Percentiles rank a stretch among this genome's conserved stretches.
Conservation (phyloP, 1,140 invertebrate genomes). For the Temnothorax longispinosus region DNA sequence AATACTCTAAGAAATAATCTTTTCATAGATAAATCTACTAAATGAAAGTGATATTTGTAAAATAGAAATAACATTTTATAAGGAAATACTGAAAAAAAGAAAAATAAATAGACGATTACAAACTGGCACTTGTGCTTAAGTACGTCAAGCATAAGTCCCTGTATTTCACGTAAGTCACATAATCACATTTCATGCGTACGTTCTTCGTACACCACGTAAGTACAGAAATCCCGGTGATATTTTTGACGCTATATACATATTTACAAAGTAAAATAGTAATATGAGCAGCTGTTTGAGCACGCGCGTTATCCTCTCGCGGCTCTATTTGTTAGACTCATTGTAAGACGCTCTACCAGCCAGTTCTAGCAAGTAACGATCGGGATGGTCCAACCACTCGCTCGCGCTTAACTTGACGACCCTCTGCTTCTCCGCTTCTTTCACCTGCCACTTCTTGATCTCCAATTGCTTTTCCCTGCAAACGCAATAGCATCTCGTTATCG, state of each 20-base stretch:
- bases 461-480: conserved; percentile 90
- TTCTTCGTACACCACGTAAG: conserved; percentile 53
- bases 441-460: conserved; percentile 96
- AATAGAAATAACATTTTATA: background rate
- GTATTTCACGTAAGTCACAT: conserved; percentile 44
- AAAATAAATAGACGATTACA: conserved; percentile 15
- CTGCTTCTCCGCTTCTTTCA: conserved; percentile 93
- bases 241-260: conserved; percentile 70
- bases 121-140: conserved; percentile 54
- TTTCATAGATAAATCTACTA: background rate
- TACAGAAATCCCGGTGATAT: conserved; percentile 62
- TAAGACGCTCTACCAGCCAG: conserved; percentile 93
- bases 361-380: conserved; percentile 94
- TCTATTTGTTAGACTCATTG: conserved; percentile 78
- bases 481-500: conserved; percentile 3
- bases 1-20: background rate
- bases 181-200: conserved; percentile 45
- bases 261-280: conserved; percentile 64
- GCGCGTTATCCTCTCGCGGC: background rate
- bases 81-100: conserved; percentile 27
- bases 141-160: conserved; percentile 54
- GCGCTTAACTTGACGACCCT: conserved; percentile 92
- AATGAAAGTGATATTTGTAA: background rate
- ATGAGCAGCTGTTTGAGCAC: conserved; percentile 54
- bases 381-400: conserved; percentile 96